phyloP scores from a whole-genome alignment of 1,140 invertebrate genomes.

The Micrasema longulum region DNA sequence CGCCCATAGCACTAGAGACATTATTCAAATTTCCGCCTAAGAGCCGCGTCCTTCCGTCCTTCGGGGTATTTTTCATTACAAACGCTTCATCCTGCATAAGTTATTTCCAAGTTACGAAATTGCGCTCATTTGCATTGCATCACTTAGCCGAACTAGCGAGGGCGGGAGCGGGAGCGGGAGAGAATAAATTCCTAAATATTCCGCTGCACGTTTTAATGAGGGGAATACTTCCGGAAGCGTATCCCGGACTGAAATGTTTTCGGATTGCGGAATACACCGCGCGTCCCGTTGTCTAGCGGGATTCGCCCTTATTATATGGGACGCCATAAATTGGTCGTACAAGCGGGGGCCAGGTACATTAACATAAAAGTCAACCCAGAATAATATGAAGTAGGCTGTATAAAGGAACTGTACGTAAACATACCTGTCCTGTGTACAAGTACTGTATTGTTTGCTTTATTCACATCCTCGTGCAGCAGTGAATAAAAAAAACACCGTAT shows the following conservation, averaged over 20 bases:
- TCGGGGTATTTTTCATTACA: conserved; percentile 21
- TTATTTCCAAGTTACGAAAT: conserved; percentile 38
- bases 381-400: neutral
- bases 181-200: conserved; percentile 41
- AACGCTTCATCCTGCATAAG: conserved; percentile 32
- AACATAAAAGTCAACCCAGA: conserved; percentile 11
- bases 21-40: neutral
- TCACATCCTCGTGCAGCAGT: too few species aligned
- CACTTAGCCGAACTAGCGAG: conserved; percentile 30
- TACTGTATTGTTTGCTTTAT: too few species aligned
- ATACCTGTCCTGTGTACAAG: too few species aligned
- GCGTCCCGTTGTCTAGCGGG: neutral
- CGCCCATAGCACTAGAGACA: neutral
- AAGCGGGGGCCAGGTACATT: conserved; percentile 21
- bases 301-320: conserved; percentile 14
- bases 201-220: conserved; percentile 41
- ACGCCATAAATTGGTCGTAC: conserved; percentile 22
- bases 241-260: conserved; percentile 22
- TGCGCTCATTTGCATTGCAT: conserved; percentile 43
- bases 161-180: neutral
- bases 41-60: neutral
- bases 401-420: too few species aligned
- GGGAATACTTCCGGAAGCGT: conserved; percentile 14
- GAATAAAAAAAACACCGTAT: too few species aligned
- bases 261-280: conserved; percentile 25